Evolutionary conservation across 2,797 vertebrate genomes (phyloP).

Genomic region (Halcyon chelicuti): DNA sequence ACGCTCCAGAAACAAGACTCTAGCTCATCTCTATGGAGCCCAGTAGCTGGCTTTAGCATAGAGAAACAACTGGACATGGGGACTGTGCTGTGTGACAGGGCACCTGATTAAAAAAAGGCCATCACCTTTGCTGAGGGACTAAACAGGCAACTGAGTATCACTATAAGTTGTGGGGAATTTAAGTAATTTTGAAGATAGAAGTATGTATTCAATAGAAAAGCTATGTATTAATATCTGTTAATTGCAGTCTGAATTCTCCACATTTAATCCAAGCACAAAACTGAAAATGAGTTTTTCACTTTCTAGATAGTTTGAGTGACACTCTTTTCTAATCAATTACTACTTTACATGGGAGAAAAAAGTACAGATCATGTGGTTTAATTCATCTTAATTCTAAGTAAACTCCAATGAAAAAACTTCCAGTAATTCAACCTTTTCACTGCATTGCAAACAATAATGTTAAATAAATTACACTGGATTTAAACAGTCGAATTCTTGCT

Average conservation of each 20-base stretch:
- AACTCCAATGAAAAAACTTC: neutral
- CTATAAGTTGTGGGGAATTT: neutral
- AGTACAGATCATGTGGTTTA: neutral
- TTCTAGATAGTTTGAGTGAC: neutral
- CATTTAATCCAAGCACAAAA: neutral
- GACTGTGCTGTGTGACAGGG: neutral
- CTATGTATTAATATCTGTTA: neutral
- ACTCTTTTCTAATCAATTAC: neutral
- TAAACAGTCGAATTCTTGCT: neutral
- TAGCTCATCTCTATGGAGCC: neutral
- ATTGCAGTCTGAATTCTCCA: neutral
- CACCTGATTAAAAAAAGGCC: neutral
- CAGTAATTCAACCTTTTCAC: neutral
- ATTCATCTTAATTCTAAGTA: neutral
- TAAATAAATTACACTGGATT: neutral
- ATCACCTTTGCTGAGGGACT: neutral
- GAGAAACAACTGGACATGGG: neutral
- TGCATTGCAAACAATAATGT: neutral
- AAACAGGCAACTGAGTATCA: neutral
- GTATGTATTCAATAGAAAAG: neutral
- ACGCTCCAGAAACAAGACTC: neutral
- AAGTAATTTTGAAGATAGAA: neutral
- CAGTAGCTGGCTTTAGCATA: neutral
- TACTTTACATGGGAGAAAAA: neutral
- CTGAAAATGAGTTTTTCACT: neutral